Percentiles rank a stretch among this genome's conserved stretches.
These are phyloP conservation scores for Capreolus pygargus DNA, from an alignment of 2,113 vertebrate genomes.

Conservation along the genomic window DNA sequence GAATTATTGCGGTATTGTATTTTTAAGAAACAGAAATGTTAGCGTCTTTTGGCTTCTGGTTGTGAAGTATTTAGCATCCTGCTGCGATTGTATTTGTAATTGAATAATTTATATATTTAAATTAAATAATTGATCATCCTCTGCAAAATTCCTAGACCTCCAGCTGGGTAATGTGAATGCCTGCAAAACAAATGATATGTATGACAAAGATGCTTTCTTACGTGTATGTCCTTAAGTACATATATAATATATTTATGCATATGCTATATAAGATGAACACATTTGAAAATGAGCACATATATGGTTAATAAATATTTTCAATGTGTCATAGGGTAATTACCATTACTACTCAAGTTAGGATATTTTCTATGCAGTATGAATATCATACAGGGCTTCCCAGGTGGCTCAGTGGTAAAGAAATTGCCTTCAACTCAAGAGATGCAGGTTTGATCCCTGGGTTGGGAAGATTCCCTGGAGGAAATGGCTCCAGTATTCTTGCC, in stretches of 20 bases:
- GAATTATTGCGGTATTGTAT: neutral
- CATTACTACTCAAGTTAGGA: neutral
- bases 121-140: constrained; percentile 54
- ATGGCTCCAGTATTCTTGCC: neutral
- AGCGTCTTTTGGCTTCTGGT: neutral
- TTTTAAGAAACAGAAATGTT: neutral
- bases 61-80: neutral
- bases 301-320: neutral
- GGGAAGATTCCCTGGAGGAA: neutral
- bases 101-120: constrained; percentile 63
- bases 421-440: neutral
- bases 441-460: neutral
- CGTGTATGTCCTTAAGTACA: constrained; percentile 28
- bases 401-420: neutral
- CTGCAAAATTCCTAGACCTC: neutral
- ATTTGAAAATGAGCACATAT: neutral
- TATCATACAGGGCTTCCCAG: neutral
- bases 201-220: neutral
- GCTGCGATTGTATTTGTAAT: constrained; percentile 32
- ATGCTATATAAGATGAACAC: neutral
- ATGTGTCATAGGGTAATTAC: neutral
- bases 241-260: neutral
- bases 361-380: neutral
- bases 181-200: neutral
- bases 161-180: neutral